Evolutionary conservation across 1,140 invertebrate species (phyloP), one percentile per base, ranked within the genome.

Genomic region (Drosophila miranda): DNA sequence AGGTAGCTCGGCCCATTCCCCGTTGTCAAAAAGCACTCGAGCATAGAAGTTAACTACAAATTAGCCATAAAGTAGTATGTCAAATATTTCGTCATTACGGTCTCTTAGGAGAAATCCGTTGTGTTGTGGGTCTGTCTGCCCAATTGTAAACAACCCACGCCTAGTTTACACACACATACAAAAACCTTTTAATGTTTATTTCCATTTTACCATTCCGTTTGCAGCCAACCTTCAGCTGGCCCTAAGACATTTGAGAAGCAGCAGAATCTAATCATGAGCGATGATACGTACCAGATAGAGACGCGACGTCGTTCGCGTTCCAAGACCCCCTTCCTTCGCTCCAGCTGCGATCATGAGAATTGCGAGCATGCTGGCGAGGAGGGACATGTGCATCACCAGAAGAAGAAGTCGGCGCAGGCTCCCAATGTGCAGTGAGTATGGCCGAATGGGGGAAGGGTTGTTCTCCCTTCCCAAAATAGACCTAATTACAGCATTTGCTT

Each of bases 291-390:
- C 68, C 83, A 89, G 41, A 90, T 90, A 57, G 88, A 89, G 34
- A 90, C 89, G 52, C 90, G 92, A 84, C 92, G 91, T 87, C 93
- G 93, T 89, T 94, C 93, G 68, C 92, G 93, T 52, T 94, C 93
- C 21, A 93, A 93, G 77, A 94, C 93, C 69, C 93, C 93, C 62
- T 93, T 93, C 78, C 75, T 93, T 44, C 91, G 91, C 60, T 92
- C 92, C 54, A 92, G 90, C 75, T 92, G 92, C 72, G 92, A 93
- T 77, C 91, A 91, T 62, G 92, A 93, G 71, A 92, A 91, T 49
- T 92, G 92, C 61, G 81, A 84, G 23, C 92, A 92, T 46, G 90
- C 81, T 45, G 92, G 91, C 6, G 92, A 93, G 38, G 92, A 93
- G 62, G 86, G 83, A 6, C 92, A 93, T 76, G 77, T 74, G 57